Evolutionary conservation across 2,113 vertebrate species (phyloP).

Genomic region (Myodes glareolus): DNA sequence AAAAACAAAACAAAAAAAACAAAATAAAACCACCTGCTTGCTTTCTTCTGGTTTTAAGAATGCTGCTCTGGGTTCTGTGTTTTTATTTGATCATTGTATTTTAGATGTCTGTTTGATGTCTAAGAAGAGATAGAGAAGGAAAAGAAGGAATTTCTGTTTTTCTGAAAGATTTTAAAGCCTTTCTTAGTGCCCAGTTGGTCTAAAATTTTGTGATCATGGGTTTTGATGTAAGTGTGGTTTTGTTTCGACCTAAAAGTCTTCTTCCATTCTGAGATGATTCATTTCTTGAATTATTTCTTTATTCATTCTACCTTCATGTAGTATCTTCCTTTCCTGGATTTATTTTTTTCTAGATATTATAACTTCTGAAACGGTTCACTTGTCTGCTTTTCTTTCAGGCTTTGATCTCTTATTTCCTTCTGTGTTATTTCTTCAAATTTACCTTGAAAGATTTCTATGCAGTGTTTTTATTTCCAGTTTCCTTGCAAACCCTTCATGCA

Average conservation of each 20-base stretch:
- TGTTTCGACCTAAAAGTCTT: not conserved
- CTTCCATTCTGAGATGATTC: not conserved
- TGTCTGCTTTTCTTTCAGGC: not conserved
- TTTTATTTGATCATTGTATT: not conserved
- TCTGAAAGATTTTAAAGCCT: not conserved
- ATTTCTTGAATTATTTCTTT: constrained; percentile 14
- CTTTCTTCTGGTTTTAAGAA: not conserved
- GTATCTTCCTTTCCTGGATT: not conserved
- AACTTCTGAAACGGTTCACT: not conserved
- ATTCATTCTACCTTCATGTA: not conserved
- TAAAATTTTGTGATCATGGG: not conserved
- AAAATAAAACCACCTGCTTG: constrained; percentile 1
- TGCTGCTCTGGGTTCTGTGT: not conserved
- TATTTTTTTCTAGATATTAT: not conserved
- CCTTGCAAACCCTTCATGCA: not conserved
- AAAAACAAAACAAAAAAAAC: too few relatives aligned
- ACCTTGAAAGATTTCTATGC: not conserved
- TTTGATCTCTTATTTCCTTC: not conserved
- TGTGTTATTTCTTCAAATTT: constrained; percentile 19
- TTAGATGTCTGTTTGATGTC: not conserved
- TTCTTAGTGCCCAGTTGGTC: not conserved
- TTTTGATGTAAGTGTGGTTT: not conserved
- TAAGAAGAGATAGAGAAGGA: not conserved
- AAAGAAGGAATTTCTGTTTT: not conserved
- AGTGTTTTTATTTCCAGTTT: not conserved